A percentile compares a stretch with the other conserved stretches of the same genome.
These are phyloP conservation scores for Drosophila lacteicornis DNA, from an alignment of 1,140 invertebrate genomes.

Conservation along the genomic window DNA sequence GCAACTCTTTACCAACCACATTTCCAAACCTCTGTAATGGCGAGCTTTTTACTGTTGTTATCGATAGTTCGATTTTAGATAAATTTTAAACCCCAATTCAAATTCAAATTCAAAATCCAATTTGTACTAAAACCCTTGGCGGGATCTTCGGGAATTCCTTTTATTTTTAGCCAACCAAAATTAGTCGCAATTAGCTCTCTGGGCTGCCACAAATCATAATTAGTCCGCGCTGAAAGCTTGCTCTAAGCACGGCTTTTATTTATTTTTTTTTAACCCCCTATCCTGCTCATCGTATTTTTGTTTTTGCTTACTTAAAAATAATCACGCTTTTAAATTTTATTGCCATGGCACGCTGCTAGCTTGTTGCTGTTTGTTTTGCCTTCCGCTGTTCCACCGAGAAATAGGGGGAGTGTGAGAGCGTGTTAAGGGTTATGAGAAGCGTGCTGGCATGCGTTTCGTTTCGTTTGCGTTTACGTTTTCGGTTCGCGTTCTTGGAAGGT, in stretches of 20 bases:
- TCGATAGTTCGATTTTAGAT: conserved; percentile 9
- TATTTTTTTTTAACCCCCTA: not conserved
- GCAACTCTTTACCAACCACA: too few relatives aligned
- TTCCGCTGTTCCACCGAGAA: conserved; percentile 5
- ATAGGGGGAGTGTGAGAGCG: conserved; percentile 8
- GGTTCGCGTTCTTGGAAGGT: not conserved
- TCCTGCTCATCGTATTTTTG: not conserved
- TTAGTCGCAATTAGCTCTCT: conserved; percentile 70
- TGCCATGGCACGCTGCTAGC: conserved; percentile 50
- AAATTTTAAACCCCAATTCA: not conserved
- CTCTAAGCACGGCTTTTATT: conserved; percentile 15
- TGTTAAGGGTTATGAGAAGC: conserved; percentile 37
- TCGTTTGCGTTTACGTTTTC: conserved; percentile 3
- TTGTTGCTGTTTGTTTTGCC: conserved; percentile 59
- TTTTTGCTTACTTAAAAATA: conserved; percentile 54
- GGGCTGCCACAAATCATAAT: conserved; percentile 71
- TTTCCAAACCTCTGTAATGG: too few relatives aligned
- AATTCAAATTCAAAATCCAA: conserved; percentile 13
- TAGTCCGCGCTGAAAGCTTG: conserved; percentile 41
- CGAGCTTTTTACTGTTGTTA: not conserved
- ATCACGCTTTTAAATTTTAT: conserved; percentile 77
- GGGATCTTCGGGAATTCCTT: not conserved
- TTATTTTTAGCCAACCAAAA: conserved; percentile 39
- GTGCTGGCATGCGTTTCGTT: conserved; percentile 42
- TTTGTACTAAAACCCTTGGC: not conserved